These are phyloP conservation scores for Otolemur garnettii DNA, from an alignment of 2,113 vertebrate species.

Conservation along the genomic window DNA sequence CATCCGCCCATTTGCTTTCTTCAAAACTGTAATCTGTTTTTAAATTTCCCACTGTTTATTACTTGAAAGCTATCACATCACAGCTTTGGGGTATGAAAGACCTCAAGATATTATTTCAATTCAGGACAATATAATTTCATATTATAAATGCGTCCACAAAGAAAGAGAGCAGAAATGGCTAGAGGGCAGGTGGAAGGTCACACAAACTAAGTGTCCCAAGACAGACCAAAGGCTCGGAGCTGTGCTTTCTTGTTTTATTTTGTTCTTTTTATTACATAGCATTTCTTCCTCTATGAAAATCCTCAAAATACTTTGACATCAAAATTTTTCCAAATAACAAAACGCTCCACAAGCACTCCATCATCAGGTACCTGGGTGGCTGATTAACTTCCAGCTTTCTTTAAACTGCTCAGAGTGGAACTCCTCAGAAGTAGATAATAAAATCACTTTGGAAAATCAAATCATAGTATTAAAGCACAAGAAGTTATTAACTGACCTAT, in stretches of 20 bases:
- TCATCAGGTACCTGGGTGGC: not conserved
- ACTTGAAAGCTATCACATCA: not conserved
- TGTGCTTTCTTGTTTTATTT: not conserved
- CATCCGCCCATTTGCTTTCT: not conserved
- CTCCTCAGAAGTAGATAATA: not conserved
- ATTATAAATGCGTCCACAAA: not conserved
- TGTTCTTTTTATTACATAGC: not conserved
- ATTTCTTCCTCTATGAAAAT: not conserved
- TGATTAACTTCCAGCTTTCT: not conserved
- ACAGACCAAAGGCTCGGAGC: rapidly evolving
- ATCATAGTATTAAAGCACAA: not conserved
- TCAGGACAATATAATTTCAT: not conserved
- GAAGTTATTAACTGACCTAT: not conserved
- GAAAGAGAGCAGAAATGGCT: not conserved
- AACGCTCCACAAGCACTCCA: not conserved
- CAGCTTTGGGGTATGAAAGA: not conserved
- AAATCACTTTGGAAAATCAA: not conserved
- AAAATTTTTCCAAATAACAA: not conserved
- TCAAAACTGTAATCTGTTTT: not conserved
- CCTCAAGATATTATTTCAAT: not conserved
- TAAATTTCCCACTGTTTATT: not conserved
- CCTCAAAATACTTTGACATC: not conserved
- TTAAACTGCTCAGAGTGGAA: not conserved
- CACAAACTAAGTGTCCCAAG: not conserved
- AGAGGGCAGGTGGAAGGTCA: not conserved